These are phyloP conservation scores for Arctia plantaginis DNA, from an alignment of 2,888 invertebrate genomes.

Conservation along the genomic window DNA sequence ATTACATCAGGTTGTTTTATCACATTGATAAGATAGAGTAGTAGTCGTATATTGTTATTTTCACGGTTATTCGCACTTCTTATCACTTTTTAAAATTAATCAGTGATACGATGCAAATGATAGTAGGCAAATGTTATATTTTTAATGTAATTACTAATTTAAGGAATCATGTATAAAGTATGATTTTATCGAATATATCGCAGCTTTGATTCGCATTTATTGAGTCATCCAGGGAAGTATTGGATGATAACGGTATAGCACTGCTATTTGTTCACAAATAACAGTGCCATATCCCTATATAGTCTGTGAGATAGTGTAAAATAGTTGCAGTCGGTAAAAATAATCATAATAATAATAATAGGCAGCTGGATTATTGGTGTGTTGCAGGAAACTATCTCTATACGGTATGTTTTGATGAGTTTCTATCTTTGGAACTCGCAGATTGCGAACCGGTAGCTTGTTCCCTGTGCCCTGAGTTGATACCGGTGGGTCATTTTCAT, in stretches of 20 bases:
- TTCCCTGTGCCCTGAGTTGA: too few relatives aligned
- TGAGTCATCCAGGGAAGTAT: background rate
- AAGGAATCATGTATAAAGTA: background rate
- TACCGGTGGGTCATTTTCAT: background rate
- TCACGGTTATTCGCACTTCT: constrained; percentile 4
- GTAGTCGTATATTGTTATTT: constrained; percentile 50
- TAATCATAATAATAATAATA: background rate
- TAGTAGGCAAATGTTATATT: constrained; percentile 34
- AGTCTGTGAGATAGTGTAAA: background rate
- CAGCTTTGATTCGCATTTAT: constrained; percentile 3
- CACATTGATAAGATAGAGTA: constrained; percentile 58
- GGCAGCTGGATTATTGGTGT: too few relatives aligned
- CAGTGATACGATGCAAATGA: constrained; percentile 21
- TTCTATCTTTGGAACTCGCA: background rate
- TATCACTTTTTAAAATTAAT: constrained; percentile 29
- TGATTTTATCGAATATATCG: constrained; percentile 6
- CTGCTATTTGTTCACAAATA: background rate
- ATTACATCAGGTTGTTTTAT: constrained; percentile 56
- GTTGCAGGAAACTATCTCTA: too few relatives aligned
- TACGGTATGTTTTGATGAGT: background rate
- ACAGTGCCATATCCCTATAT: too few relatives aligned
- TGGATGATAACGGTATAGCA: background rate
- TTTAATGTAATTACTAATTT: constrained; percentile 23
- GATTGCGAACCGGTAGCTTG: background rate
- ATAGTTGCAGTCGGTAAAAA: background rate